Evolutionary conservation across 2,888 invertebrate species (phyloP).

Genomic region (Drosophila tanythrix): DNA sequence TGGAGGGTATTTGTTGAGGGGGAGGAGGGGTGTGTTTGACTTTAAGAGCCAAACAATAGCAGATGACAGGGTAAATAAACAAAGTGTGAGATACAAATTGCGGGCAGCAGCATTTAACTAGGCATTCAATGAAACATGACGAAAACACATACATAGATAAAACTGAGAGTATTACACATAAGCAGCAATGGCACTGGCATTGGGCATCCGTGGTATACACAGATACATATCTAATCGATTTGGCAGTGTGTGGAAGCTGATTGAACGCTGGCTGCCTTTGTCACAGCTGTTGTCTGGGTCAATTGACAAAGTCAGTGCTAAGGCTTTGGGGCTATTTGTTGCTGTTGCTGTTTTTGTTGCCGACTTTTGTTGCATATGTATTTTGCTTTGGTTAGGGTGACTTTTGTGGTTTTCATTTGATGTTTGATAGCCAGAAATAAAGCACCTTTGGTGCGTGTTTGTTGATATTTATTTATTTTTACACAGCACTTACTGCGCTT

Average conservation of each 20-base stretch:
- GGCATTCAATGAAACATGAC: constrained; percentile 75
- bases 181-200: constrained; percentile 35
- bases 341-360: constrained; percentile 13
- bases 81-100: constrained; percentile 73
- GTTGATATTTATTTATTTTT: constrained; percentile 43
- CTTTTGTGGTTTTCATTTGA: constrained; percentile 19
- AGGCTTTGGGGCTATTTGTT: constrained; percentile 15
- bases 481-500: constrained; percentile 35
- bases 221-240: constrained; percentile 66
- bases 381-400: constrained; percentile 24
- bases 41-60: constrained; percentile 63
- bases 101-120: constrained; percentile 69
- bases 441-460: constrained; percentile 44
- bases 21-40: not conserved
- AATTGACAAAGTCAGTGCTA: constrained; percentile 20
- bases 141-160: constrained; percentile 20
- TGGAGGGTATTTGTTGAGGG: not conserved
- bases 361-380: constrained; percentile 39
- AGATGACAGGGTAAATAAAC: constrained; percentile 77
- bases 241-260: constrained; percentile 30
- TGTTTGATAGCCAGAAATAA: constrained; percentile 34
- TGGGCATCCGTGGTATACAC: constrained; percentile 51
- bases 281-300: constrained; percentile 26
- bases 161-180: constrained; percentile 19
- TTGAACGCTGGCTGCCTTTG: constrained; percentile 34